Evolutionary conservation across 1,140 invertebrate species (phyloP).

Genomic region (Zaprionus taronus): DNA sequence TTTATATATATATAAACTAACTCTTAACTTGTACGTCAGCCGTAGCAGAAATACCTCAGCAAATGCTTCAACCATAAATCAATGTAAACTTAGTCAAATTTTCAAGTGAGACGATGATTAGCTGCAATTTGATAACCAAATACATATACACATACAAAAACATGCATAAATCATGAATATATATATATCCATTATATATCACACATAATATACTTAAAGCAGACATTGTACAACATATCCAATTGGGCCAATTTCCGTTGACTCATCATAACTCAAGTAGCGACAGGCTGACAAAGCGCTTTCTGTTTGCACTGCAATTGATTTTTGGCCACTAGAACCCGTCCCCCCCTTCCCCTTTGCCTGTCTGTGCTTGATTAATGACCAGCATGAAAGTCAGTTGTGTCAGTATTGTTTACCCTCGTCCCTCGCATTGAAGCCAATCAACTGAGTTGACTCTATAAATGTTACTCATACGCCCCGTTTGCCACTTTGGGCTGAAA

Average conservation of each 20-base stretch:
- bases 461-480: constrained; percentile 31
- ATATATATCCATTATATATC: constrained; percentile 32
- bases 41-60: constrained; percentile 41
- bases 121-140: constrained; percentile 55
- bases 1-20: constrained; percentile 52
- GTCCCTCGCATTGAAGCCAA: constrained; percentile 1
- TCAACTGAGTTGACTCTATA: constrained; percentile 23
- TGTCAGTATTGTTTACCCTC: neutral
- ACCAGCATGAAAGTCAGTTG: constrained; percentile 35
- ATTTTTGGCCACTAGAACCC: constrained; percentile 58
- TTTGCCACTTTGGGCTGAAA: neutral
- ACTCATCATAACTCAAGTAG: constrained; percentile 71
- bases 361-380: constrained; percentile 34
- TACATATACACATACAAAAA: constrained; percentile 37
- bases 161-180: constrained; percentile 15
- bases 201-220: constrained; percentile 9
- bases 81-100: constrained; percentile 67
- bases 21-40: constrained; percentile 39
- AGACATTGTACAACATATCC: constrained; percentile 50
- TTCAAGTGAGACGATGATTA: constrained; percentile 57
- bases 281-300: constrained; percentile 66
- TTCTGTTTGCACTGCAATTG: constrained; percentile 46
- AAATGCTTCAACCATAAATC: constrained; percentile 52
- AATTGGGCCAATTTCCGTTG: constrained; percentile 47
- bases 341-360: neutral